These are phyloP conservation scores for Henicopernis longicauda DNA, from an alignment of 2,113 vertebrate species.

Conservation along the genomic window DNA sequence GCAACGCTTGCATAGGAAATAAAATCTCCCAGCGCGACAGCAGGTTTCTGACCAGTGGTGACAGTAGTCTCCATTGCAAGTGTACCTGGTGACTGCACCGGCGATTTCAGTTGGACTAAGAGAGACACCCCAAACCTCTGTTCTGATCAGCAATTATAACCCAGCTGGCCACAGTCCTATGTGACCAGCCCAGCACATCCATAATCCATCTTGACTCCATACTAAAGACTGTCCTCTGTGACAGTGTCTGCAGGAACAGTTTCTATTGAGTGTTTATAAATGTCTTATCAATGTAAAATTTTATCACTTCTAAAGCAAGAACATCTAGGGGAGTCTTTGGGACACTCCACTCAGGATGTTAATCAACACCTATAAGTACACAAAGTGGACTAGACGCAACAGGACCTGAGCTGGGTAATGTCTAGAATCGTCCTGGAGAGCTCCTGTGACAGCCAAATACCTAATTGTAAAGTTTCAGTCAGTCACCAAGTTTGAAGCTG, in stretches of 20 bases:
- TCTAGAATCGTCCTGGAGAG: background rate
- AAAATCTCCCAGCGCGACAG: rapidly evolving
- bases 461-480: background rate
- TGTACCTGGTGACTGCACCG: background rate
- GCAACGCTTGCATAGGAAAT: background rate
- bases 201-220: background rate
- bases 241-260: background rate
- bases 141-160: background rate
- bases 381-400: background rate
- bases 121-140: background rate
- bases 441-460: background rate
- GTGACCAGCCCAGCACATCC: background rate
- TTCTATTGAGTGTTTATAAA: background rate
- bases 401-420: background rate
- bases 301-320: background rate
- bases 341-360: background rate
- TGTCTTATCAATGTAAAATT: background rate
- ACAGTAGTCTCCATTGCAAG: background rate
- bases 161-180: background rate
- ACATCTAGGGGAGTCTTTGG: background rate
- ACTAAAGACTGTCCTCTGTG: background rate
- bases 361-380: background rate
- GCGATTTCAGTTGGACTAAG: background rate
- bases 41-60: background rate
- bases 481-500: background rate